These are phyloP conservation scores for Menidia beryllina DNA, from an alignment of 2,113 vertebrate species.

Conservation along the genomic window DNA sequence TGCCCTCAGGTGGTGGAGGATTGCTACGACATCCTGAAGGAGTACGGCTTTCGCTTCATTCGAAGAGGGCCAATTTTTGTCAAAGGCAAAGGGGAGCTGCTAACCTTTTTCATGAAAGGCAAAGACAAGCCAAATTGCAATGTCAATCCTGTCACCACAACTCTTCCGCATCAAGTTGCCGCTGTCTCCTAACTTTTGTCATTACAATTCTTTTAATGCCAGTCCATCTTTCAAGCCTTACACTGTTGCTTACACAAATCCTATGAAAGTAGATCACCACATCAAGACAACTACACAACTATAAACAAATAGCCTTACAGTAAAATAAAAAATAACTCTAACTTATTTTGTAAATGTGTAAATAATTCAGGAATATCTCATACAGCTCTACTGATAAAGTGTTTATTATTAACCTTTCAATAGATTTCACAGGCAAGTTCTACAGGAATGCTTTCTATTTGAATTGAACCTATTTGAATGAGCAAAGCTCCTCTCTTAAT, in stretches of 20 bases:
- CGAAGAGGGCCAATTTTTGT: constrained; percentile 92
- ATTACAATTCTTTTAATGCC: background rate
- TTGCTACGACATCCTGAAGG: constrained; percentile 90
- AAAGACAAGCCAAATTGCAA: constrained; percentile 86
- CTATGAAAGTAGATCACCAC: constrained; percentile 11
- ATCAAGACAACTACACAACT: background rate
- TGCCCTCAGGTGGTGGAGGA: constrained; percentile 93
- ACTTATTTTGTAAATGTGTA: constrained; percentile 31
- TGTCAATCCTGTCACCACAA: constrained; percentile 77
- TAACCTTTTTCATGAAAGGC: constrained; percentile 96
- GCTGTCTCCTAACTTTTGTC: constrained; percentile 81
- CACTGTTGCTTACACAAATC: constrained; percentile 21
- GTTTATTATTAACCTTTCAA: constrained; percentile 22
- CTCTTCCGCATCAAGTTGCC: constrained; percentile 91
- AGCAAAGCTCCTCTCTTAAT: background rate
- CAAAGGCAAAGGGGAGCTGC: constrained; percentile 96
- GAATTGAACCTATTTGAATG: background rate
- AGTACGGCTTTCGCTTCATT: constrained; percentile 93
- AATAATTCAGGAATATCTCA: constrained; percentile 25
- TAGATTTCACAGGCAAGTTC: background rate
- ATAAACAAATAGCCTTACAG: background rate
- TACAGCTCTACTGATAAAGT: constrained; percentile 4
- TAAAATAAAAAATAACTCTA: constrained; percentile 19
- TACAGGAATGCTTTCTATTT: background rate
- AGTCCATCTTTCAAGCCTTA: constrained; percentile 3